Conservation (phyloP, 1,140 invertebrate genomes). For the Bacillus rossius region DNA sequence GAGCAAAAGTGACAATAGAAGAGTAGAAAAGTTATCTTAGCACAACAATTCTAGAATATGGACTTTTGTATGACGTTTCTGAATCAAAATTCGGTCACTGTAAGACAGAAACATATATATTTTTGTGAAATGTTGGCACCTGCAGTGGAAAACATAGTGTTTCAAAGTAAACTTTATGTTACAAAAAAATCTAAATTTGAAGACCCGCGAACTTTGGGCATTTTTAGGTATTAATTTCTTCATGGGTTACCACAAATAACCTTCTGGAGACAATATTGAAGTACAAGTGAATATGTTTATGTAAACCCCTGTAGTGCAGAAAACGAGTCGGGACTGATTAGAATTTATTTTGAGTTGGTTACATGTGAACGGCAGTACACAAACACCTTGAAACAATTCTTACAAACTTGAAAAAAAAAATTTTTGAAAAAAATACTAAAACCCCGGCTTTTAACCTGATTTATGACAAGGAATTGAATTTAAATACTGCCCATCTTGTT, state of each 20-base stretch:
- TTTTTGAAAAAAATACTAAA: too few species aligned
- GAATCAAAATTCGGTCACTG: too few species aligned
- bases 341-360: slow-evolving; percentile 11
- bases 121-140: too few species aligned
- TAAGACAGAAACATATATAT: too few species aligned
- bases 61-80: too few species aligned
- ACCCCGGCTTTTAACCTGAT: too few species aligned
- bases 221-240: slow-evolving; percentile 35
- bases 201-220: slow-evolving; percentile 28
- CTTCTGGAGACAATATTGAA: slow-evolving; percentile 3
- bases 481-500: too few species aligned
- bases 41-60: too few species aligned
- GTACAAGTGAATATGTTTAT: neutral
- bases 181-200: slow-evolving; percentile 33
- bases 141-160: neutral
- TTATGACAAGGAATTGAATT: too few species aligned
- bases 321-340: neutral
- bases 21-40: too few species aligned
- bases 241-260: slow-evolving; percentile 20
- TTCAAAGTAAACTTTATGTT: slow-evolving; percentile 26
- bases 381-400: slow-evolving; percentile 8
- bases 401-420: too few species aligned
- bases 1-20: too few species aligned
- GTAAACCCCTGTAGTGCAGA: neutral
- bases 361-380: slow-evolving; percentile 15